These are phyloP conservation scores for Luperina nickerlii DNA, from an alignment of 2,888 invertebrate species.

Conservation along the genomic window DNA sequence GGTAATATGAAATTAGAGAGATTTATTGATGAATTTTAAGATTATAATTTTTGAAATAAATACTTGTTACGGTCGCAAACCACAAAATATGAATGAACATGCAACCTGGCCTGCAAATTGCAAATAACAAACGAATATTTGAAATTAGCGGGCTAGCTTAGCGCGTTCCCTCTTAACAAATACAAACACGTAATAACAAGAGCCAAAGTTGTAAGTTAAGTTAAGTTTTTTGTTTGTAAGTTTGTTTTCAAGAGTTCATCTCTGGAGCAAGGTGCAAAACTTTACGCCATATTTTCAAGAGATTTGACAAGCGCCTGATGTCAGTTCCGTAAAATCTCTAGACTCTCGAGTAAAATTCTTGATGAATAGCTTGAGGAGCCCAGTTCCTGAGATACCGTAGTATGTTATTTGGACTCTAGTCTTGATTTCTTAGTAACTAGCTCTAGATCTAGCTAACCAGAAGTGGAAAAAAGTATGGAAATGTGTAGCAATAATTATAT, in stretches of 20 bases:
- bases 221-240: no score
- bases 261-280: constrained; percentile 9
- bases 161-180: no score
- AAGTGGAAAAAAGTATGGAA: background rate
- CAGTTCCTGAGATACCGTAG: background rate
- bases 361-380: constrained; percentile 8
- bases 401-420: background rate
- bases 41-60: no score
- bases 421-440: background rate
- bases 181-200: no score
- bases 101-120: background rate
- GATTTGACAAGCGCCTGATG: constrained; percentile 11
- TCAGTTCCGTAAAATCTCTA: constrained; percentile 21
- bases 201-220: no score
- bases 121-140: background rate
- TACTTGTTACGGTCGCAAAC: no score
- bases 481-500: no score
- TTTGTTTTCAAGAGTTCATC: constrained; percentile 2
- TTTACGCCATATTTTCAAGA: constrained; percentile 41
- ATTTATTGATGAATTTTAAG: no score
- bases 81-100: background rate
- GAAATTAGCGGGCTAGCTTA: background rate
- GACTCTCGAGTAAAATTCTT: constrained; percentile 27
- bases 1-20: no score
- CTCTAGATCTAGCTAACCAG: background rate